These are phyloP conservation scores for Aegithalos caudatus DNA, from an alignment of 2,113 vertebrate genomes.

Conservation along the genomic window DNA sequence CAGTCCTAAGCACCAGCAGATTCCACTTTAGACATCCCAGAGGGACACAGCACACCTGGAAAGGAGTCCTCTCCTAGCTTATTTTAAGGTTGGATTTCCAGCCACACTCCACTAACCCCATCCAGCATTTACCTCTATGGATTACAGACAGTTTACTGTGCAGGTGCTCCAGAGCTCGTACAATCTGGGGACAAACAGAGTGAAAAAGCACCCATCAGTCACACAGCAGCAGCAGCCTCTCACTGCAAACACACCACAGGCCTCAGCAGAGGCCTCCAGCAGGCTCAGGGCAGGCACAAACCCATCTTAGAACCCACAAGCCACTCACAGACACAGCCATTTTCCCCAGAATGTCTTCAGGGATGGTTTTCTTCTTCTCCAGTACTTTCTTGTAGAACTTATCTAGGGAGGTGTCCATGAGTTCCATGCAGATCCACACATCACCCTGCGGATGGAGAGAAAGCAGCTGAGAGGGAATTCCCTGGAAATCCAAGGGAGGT, in stretches of 20 bases:
- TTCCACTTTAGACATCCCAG: not conserved
- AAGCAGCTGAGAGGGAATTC: not conserved
- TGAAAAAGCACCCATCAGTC: not conserved
- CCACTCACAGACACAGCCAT: constrained; percentile 81
- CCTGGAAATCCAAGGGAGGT: not conserved
- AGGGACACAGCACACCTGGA: not conserved
- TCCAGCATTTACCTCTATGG: constrained; percentile 73
- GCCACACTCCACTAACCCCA: not conserved
- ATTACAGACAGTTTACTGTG: constrained; percentile 83
- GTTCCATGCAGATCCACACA: constrained; percentile 84
- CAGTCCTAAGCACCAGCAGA: not conserved
- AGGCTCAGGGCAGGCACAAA: not conserved
- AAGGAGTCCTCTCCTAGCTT: not conserved
- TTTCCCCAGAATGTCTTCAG: constrained; percentile 80
- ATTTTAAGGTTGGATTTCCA: not conserved
- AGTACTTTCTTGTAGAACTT: constrained; percentile 83
- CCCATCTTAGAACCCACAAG: not conserved
- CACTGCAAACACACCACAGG: not conserved
- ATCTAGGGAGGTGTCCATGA: constrained; percentile 82
- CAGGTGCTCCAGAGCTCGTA: constrained; percentile 80
- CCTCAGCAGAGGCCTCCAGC: not conserved
- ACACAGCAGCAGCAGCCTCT: not conserved
- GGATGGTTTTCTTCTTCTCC: constrained; percentile 77
- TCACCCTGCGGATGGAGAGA: constrained; percentile 55
- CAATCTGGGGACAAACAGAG: constrained; percentile 60